Evolutionary conservation across 1,140 invertebrate species (phyloP).

Genomic region (Musca vetustissima): DNA sequence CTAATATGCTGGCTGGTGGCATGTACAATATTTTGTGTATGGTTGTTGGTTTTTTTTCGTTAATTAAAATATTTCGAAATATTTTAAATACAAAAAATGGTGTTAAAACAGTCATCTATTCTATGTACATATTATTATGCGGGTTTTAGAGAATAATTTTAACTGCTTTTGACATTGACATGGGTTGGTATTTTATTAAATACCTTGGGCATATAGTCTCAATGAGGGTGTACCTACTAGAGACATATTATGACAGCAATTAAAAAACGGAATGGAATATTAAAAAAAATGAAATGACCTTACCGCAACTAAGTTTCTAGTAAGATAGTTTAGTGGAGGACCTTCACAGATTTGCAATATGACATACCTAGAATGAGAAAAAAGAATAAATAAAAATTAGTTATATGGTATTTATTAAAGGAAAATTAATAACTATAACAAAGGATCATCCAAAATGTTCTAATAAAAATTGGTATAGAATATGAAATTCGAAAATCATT

Average conservation of each 20-base stretch:
- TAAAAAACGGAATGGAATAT: not conserved
- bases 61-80: constrained; percentile 14
- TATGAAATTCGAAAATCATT: too few relatives aligned
- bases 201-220: not conserved
- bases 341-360: not conserved
- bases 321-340: not conserved
- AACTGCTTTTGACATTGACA: constrained; percentile 7
- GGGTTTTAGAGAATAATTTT: not conserved
- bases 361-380: not conserved
- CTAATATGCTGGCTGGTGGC: too few relatives aligned
- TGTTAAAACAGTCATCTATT: not conserved
- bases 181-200: not conserved
- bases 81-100: not conserved
- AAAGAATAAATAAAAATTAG: not conserved
- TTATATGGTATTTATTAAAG: too few relatives aligned
- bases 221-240: too few relatives aligned
- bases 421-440: too few relatives aligned
- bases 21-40: not conserved
- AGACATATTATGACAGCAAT: not conserved
- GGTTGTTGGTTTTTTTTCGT: not conserved
- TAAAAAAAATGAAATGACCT: too few relatives aligned
- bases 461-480: too few relatives aligned
- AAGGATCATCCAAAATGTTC: too few relatives aligned
- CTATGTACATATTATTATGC: not conserved
- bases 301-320: not conserved